These are phyloP conservation scores for Pachycephala philippinensis DNA, from an alignment of 2,113 vertebrate genomes.

Conservation along the genomic window DNA sequence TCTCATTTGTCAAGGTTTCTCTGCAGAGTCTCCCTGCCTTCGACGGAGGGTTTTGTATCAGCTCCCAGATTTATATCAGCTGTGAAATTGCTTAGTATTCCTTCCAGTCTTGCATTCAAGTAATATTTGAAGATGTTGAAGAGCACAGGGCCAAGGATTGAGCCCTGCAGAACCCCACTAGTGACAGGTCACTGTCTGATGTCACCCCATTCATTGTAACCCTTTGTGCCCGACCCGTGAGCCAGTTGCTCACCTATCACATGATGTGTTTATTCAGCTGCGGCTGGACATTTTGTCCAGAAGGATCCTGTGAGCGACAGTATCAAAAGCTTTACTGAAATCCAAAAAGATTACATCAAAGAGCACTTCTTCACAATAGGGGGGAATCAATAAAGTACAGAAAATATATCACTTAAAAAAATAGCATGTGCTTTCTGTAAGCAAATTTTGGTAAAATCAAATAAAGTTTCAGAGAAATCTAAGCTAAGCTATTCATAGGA, in stretches of 20 bases:
- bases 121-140: neutral
- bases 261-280: neutral
- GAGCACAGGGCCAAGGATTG: too few species aligned
- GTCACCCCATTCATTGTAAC: neutral
- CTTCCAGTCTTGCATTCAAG: neutral
- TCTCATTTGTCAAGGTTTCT: neutral
- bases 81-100: neutral
- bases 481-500: neutral
- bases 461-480: neutral
- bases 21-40: neutral
- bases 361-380: neutral
- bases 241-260: neutral
- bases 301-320: neutral
- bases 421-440: neutral
- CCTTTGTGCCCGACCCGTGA: fast-evolving
- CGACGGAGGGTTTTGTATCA: neutral
- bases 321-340: neutral
- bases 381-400: neutral
- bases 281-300: neutral
- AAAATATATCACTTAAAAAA: neutral
- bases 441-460: neutral
- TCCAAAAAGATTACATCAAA: neutral
- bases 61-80: neutral
- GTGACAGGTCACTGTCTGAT: neutral
- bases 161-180: neutral